Evolutionary conservation across 2,888 invertebrate genomes (phyloP), one percentile per base, ranked within the genome.

Genomic region (Bimastos eiseni): DNA sequence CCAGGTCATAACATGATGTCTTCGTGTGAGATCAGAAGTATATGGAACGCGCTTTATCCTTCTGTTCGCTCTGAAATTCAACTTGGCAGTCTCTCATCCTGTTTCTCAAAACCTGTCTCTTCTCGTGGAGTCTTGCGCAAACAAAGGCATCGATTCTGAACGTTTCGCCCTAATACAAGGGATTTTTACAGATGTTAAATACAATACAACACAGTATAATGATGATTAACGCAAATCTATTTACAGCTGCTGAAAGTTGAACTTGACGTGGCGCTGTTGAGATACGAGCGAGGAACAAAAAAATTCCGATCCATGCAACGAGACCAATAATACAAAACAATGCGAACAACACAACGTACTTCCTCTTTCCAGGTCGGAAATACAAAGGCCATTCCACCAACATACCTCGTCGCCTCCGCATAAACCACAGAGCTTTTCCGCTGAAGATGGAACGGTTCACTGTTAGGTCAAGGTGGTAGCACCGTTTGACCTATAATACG

Each of bases 401-500:
- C 70, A 70, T 70, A n/a, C 70, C 30, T n/a, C 30, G n/a, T 70
- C 70, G n/a, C n/a, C 70, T n/a, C n/a, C 70, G n/a, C 70, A n/a
- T n/a, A 6, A 5, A 1, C 70, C 30, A 70, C 70, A 30, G n/a
- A 70, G 70, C 70, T 70, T n/a, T 70, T 70, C n/a, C 70, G 8
- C 70, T 70, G 0, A 6, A 70, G 30, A 70, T 70, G 30, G n/a
- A n/a, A 70, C 8, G 30, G 17, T 70, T 49, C 70, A n/a, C 70
- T 70, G n/a, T n/a, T n/a, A n/a, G 70, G n/a, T n/a, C 70, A 70
- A 70, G n/a, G 70, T n/a, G 70, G 70, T 70, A 70, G 70, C 70
- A 70, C 70, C 8, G 70, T 70, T 30, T 70, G 70, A 70, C 70
- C 70, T 70, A n/a, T 70, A 11, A 70, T 0, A 70, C 24, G 24